A percentile compares a stretch with the other conserved stretches of the same genome.
Conservation (phyloP, 2,888 invertebrate genomes). For the Alviniconcha strummeri region DNA sequence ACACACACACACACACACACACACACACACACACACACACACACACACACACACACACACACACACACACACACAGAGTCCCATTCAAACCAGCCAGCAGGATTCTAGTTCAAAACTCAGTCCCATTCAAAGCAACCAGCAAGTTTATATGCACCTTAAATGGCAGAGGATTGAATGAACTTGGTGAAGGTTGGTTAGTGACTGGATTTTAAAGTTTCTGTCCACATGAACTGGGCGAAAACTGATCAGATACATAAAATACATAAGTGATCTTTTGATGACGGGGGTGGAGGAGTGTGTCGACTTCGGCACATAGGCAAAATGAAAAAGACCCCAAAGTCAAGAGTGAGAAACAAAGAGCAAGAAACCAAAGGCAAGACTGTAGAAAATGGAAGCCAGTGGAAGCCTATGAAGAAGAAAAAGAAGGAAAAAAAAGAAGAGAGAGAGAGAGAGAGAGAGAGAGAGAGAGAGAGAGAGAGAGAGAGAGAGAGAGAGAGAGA, state of each 20-base stretch:
- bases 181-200: too few relatives aligned
- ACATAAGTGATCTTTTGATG: too few relatives aligned
- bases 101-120: too few relatives aligned
- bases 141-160: too few relatives aligned
- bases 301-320: not conserved
- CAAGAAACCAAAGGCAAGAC: too few relatives aligned
- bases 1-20: not conserved
- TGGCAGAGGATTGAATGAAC: too few relatives aligned
- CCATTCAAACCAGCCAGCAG: too few relatives aligned
- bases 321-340: not conserved
- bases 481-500: conserved; percentile 1
- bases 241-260: not conserved
- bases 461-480: conserved; percentile 12
- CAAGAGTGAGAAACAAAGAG: not conserved
- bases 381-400: too few relatives aligned
- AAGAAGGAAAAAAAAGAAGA: not conserved
- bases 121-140: not conserved
- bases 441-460: conserved; percentile 17
- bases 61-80: not conserved
- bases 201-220: too few relatives aligned
- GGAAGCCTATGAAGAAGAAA: not conserved
- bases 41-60: not conserved
- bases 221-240: too few relatives aligned
- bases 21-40: not conserved
- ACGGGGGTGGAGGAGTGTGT: not conserved